Base-by-base conservation (phyloP, 2,797 vertebrate genomes). In the Spondyliosoma cantharus region DNA sequence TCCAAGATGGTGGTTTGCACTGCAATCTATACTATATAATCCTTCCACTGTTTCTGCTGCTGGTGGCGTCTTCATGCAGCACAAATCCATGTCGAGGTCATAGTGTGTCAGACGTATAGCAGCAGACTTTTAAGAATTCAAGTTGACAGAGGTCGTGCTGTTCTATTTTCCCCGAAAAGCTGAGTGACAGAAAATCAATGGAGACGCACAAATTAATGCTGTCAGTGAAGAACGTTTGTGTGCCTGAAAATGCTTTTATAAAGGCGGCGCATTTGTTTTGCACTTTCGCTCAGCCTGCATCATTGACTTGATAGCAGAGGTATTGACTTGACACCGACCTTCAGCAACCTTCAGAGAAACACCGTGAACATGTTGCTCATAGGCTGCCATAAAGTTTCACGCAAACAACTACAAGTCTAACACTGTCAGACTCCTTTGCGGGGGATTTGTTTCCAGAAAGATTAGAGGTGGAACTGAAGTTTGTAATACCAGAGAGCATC, bases 151-250 rank as follows among this genome's bases (percentile, higher is more conserved):
- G 64, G 72, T 72, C 1, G 0, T 3, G 14, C 15, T 37, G 78
- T 76, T 16, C 11, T 77, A 20, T 63, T 60, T 61, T 37, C 37
- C 7, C 27, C 19, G 9, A 32, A 80, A 75, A 71, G n/a, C 54
- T 43, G 64, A 69, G 1, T 58, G 68, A 74, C 65, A 70, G 63
- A 42, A 76, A 82, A 82, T 80, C 61, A 1, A 60, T 84, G 46
- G 20, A 22, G 54, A 8, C 4, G 11, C 48, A 63, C 57, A 78
- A 66, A 83, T 86, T 2, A 75, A 76, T 70, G 46, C 48, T 65
- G 64, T 81, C 65, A 67, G 66, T 72, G 77, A 82, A 76, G 65
- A 86, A 71, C 53, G 63, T 52, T 52, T 71, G 50, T 71, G 20
- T 52, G 5, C 61, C 53, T 66, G 12, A 56, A 63, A 56, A 24